Conservation (phyloP, 2,888 invertebrate species). For the Thumatha senex region DNA sequence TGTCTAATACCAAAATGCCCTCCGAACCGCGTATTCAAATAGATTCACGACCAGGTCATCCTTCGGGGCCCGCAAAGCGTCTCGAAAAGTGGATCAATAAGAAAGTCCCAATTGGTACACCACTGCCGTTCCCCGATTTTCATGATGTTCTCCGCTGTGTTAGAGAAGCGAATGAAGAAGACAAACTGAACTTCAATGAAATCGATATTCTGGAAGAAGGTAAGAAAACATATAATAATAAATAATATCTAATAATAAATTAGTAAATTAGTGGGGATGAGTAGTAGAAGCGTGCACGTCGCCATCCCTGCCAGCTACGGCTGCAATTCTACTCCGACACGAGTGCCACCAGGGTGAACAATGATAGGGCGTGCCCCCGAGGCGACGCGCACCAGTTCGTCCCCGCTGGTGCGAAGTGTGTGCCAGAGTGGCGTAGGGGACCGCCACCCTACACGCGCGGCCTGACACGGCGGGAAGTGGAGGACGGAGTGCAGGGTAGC, state of each 20-base stretch:
- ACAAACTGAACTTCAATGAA: conserved; percentile 70
- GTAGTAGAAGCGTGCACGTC: too few relatives aligned
- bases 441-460: too few relatives aligned
- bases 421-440: too few relatives aligned
- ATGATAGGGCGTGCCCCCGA: too few relatives aligned
- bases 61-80: conserved; percentile 65
- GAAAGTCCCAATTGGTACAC: conserved; percentile 69
- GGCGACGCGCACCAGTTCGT: too few relatives aligned
- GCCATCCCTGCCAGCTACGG: too few relatives aligned
- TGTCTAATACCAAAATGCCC: conserved; percentile 81
- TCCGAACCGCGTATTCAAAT: conserved; percentile 69
- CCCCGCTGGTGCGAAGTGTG: too few relatives aligned
- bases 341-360: too few relatives aligned
- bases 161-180: conserved; percentile 65
- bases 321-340: too few relatives aligned
- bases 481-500: too few relatives aligned
- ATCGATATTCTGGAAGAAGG: conserved; percentile 75
- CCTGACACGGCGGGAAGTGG: too few relatives aligned
- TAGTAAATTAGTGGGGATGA: too few relatives aligned
- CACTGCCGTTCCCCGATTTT: conserved; percentile 80
- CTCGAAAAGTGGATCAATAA: conserved; percentile 73
- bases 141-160: conserved; percentile 78
- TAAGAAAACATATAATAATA: conserved; percentile 27
- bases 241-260: not conserved
- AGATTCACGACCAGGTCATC: conserved; percentile 62